These are phyloP conservation scores for Mythimna ferrago DNA, from an alignment of 2,888 invertebrate species.

Conservation along the genomic window DNA sequence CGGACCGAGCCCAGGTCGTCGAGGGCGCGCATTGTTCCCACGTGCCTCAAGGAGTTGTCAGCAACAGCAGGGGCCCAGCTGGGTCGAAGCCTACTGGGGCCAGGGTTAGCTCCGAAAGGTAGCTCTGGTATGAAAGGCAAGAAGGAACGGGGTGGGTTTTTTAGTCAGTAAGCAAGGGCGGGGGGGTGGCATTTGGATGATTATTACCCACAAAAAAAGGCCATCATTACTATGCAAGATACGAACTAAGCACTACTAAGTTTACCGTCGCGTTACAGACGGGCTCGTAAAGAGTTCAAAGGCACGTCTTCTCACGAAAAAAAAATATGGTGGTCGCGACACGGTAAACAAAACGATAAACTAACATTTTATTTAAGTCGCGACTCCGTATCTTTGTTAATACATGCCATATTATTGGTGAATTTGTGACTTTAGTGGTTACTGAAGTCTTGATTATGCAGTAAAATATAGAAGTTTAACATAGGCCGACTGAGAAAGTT, in stretches of 20 bases:
- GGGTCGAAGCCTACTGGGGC: too few species aligned
- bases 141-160: too few species aligned
- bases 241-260: constrained; percentile 56
- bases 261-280: constrained; percentile 65
- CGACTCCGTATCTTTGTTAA: constrained; percentile 63
- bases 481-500: not conserved
- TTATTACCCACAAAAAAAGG: too few species aligned
- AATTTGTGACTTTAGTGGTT: constrained; percentile 14
- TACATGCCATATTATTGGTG: constrained; percentile 42
- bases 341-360: constrained; percentile 86
- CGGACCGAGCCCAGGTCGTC: too few species aligned
- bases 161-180: too few species aligned
- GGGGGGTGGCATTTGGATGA: too few species aligned
- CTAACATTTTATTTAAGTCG: constrained; percentile 75
- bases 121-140: too few species aligned
- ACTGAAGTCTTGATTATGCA: not conserved
- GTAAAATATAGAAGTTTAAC: too few species aligned
- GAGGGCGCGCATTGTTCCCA: too few species aligned
- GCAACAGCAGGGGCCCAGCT: too few species aligned
- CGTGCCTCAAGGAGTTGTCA: too few species aligned
- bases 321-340: constrained; percentile 71
- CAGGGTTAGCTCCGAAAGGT: too few species aligned
- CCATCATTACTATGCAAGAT: constrained; percentile 21
- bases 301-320: constrained; percentile 74
- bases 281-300: constrained; percentile 75